Percentiles rank a stretch among this genome's conserved stretches.
Evolutionary conservation across 2,888 invertebrate species (phyloP).

Genomic region (Eilema sororculum): DNA sequence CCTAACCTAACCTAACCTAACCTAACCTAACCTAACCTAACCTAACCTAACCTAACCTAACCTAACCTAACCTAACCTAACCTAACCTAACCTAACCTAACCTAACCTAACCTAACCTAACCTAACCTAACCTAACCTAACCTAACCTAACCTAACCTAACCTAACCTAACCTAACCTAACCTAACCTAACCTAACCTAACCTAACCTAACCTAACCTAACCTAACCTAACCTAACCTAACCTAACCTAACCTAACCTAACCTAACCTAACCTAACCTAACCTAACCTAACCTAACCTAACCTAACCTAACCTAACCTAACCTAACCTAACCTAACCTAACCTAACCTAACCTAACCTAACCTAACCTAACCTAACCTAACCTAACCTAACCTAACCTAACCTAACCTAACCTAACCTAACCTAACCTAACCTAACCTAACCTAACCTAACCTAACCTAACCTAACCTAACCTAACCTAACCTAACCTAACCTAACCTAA

Average conservation of each 20-base stretch:
- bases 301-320: slow-evolving; percentile 25
- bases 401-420: slow-evolving; percentile 23
- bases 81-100: slow-evolving; percentile 23
- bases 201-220: too few relatives aligned
- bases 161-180: background rate
- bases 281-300: slow-evolving; percentile 21
- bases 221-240: slow-evolving; percentile 20
- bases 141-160: slow-evolving; percentile 19
- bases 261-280: slow-evolving; percentile 29
- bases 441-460: slow-evolving; percentile 19
- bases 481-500: slow-evolving; percentile 16
- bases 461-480: slow-evolving; percentile 8
- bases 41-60: slow-evolving; percentile 27
- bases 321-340: slow-evolving; percentile 27
- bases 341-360: slow-evolving; percentile 2
- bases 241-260: slow-evolving; percentile 31
- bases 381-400: slow-evolving; percentile 16
- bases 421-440: slow-evolving; percentile 17
- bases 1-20: slow-evolving; percentile 28
- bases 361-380: background rate
- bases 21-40: slow-evolving; percentile 32
- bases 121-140: slow-evolving; percentile 18
- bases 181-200: too few relatives aligned
- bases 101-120: slow-evolving; percentile 19
- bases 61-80: slow-evolving; percentile 24